Evolutionary conservation across 2,113 vertebrate genomes (phyloP), one percentile per base, ranked within the genome.

Genomic region (Polypterus senegalus): DNA sequence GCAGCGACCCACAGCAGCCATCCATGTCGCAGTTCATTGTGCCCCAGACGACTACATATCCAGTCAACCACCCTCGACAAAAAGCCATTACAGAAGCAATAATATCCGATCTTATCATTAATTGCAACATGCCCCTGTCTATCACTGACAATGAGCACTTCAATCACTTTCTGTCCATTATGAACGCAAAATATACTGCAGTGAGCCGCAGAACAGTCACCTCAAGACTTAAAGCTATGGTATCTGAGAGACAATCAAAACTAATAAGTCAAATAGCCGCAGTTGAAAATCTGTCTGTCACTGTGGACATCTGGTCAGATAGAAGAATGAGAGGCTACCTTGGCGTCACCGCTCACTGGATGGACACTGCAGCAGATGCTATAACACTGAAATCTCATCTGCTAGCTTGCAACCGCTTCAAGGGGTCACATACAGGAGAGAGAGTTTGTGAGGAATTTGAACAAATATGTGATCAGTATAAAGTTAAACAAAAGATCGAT

Each of bases 21-120:
- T n/a, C n/a, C n/a, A n/a, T n/a, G n/a, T n/a, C n/a, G n/a, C n/a
- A n/a, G n/a, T n/a, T n/a, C n/a, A n/a, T n/a, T n/a, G n/a, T n/a
- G n/a, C n/a, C n/a, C n/a, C n/a, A n/a, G n/a, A n/a, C n/a, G n/a
- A n/a, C n/a, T n/a, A n/a, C n/a, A n/a, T n/a, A n/a, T n/a, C n/a
- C n/a, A n/a, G n/a, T n/a, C n/a, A n/a, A n/a, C 9, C 55, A 62
- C 48, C 60, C 56, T 44, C 63, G 60, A 49, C 60, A 68, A 60
- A 68, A 68, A 49, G 49, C 59, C 67, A 66, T 63, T 53, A 63
- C 62, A 47, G 62, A 67, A n/a, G 61, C 62, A 5, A 67, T 67
- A 56, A 61, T 69, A 48, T 56, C 59, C 11, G 68, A 70, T 43
- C 62, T 67, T 10, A 67, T 69, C n/a, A 67, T 69, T 67, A 60